Conservation (phyloP, 2,797 vertebrate species). For the Bradypus variegatus region DNA sequence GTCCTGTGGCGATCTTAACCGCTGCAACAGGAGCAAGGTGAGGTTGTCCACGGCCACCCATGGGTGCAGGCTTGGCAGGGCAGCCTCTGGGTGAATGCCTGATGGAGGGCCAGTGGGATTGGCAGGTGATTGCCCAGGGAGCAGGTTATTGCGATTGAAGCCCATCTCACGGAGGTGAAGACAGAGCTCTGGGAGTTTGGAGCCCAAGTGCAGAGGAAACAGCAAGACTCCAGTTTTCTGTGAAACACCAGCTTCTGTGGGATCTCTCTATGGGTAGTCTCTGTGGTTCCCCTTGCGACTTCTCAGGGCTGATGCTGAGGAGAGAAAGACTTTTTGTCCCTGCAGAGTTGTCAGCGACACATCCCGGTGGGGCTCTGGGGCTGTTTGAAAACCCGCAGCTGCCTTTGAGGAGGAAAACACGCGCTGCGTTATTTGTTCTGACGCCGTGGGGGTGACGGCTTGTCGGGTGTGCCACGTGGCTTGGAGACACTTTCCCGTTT, state of each 20-base stretch:
- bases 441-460: slow-evolving; percentile 70
- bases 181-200: not conserved
- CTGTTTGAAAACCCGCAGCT: slow-evolving; percentile 25
- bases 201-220: not conserved
- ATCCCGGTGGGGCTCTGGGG: slow-evolving; percentile 32
- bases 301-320: not conserved
- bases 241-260: not conserved
- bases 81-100: fast-evolving
- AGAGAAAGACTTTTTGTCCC: not conserved
- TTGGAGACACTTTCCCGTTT: slow-evolving; percentile 52
- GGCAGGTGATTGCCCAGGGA: too few relatives aligned
- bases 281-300: not conserved
- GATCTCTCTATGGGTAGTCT: not conserved
- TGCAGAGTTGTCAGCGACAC: slow-evolving; percentile 34
- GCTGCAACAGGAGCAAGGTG: fast-evolving
- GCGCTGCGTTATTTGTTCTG: slow-evolving; percentile 61
- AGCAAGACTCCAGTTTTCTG: not conserved
- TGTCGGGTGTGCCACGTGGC: slow-evolving; percentile 63
- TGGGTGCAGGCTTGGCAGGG: not conserved
- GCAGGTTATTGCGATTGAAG: not conserved
- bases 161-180: not conserved
- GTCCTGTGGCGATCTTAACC: not conserved
- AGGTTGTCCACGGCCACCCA: not conserved
- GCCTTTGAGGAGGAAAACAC: slow-evolving; percentile 39
- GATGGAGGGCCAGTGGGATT: not conserved